Evolutionary conservation across 2,888 invertebrate species (phyloP).

Genomic region (Pediacus dermestoides): DNA sequence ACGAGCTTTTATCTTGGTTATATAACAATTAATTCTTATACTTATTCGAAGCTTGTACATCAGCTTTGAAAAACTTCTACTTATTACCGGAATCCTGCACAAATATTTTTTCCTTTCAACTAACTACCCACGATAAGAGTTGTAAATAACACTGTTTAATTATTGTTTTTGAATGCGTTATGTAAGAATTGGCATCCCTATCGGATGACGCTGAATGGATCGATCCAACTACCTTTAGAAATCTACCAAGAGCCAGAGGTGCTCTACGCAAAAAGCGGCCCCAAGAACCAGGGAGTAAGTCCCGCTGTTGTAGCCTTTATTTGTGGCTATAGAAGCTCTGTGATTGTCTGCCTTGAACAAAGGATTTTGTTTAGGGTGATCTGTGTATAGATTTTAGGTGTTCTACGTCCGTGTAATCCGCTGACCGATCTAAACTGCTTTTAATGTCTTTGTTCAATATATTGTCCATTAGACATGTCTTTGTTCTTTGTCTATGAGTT

Average conservation of each 20-base stretch:
- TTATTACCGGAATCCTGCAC: constrained; percentile 1
- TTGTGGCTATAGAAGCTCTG: constrained; percentile 21
- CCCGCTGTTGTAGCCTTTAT: constrained; percentile 24
- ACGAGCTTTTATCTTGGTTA: too few relatives aligned
- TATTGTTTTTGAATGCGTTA: background rate
- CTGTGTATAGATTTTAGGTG: constrained; percentile 17
- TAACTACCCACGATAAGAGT: background rate
- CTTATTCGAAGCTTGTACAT: too few relatives aligned
- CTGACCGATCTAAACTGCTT: constrained; percentile 8
- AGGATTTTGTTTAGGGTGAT: constrained; percentile 14
- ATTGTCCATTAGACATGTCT: too few relatives aligned
- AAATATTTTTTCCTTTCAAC: background rate
- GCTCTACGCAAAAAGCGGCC: constrained; percentile 30
- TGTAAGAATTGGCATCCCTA: constrained; percentile 3
- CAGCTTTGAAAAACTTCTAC: background rate
- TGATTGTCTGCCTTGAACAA: constrained; percentile 18
- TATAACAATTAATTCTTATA: too few relatives aligned
- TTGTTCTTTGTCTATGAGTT: constrained; percentile 7
- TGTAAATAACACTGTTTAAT: background rate
- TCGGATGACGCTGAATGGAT: constrained; percentile 36
- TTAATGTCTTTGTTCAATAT: too few relatives aligned
- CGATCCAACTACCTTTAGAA: constrained; percentile 19
- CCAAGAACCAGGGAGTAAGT: constrained; percentile 40
- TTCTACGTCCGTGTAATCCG: constrained; percentile 1
- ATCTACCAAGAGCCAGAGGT: constrained; percentile 26